Conservation (phyloP, 2,888 invertebrate species). For the Aphodius granarius region DNA sequence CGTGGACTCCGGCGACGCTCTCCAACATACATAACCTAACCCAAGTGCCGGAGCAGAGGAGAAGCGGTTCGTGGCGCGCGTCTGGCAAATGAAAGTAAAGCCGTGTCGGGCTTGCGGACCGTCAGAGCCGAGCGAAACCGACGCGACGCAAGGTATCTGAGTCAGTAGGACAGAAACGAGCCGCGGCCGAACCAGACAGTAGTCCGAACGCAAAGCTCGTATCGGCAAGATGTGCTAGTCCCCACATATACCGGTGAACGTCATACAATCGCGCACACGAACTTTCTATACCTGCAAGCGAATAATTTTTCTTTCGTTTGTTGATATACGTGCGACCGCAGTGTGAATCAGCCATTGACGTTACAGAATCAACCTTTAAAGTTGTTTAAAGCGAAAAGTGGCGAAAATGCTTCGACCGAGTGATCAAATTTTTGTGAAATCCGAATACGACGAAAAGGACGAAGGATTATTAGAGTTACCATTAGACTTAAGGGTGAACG, state of each 20-base stretch:
- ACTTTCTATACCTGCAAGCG: neutral
- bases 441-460: neutral
- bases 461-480: conserved; percentile 59
- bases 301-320: neutral
- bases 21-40: conserved; percentile 41
- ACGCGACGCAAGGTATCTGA: conserved; percentile 61
- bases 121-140: neutral
- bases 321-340: neutral
- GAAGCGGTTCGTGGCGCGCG: conserved; percentile 14
- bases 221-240: neutral
- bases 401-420: conserved; percentile 20
- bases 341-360: neutral
- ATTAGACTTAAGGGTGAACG: conserved; percentile 74
- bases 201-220: neutral
- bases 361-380: neutral
- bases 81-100: conserved; percentile 46
- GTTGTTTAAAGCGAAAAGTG: neutral
- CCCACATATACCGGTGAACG: neutral
- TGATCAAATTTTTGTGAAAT: conserved; percentile 10
- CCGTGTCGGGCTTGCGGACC: conserved; percentile 54
- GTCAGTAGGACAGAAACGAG: conserved; percentile 61
- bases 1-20: conserved; percentile 35
- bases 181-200: neutral
- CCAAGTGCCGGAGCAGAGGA: conserved; percentile 42
- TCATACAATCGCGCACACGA: neutral